Conservation (phyloP, 2,113 vertebrate species). For the Anguilla japonica region DNA sequence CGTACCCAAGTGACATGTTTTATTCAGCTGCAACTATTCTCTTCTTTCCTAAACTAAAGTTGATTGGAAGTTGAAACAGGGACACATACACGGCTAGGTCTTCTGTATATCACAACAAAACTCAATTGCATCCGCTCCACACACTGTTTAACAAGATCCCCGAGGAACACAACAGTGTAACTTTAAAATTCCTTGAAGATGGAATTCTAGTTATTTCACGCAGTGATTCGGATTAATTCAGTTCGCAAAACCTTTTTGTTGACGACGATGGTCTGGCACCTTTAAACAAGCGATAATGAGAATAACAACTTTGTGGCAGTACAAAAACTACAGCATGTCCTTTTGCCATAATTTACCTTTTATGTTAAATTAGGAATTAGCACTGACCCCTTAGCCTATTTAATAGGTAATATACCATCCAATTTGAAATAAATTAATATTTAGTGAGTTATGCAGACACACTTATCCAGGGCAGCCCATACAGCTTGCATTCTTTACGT, state of each 20-base stretch:
- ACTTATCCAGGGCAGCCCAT: too few relatives aligned
- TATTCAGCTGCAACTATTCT: background rate
- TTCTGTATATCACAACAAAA: slow-evolving; percentile 21
- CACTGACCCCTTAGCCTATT: too few relatives aligned
- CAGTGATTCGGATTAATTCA: slow-evolving; percentile 17
- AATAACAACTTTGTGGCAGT: background rate
- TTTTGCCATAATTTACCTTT: background rate
- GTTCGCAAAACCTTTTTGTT: background rate
- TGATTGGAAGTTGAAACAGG: slow-evolving; percentile 20
- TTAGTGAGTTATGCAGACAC: too few relatives aligned
- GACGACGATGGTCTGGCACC: background rate
- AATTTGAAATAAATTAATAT: too few relatives aligned
- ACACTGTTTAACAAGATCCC: slow-evolving; percentile 24
- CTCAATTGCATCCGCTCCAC: slow-evolving; percentile 9
- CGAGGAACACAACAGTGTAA: background rate
- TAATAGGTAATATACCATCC: too few relatives aligned
- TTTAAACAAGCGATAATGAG: background rate
- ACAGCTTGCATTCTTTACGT: too few relatives aligned
- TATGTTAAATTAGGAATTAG: background rate
- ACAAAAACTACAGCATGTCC: background rate
- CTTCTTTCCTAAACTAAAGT: slow-evolving; percentile 21
- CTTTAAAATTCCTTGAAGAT: slow-evolving; percentile 25
- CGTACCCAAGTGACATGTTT: slow-evolving; percentile 6
- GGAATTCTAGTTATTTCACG: slow-evolving; percentile 20
- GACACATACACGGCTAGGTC: background rate